Percentiles rank a stretch among this genome's conserved stretches.
These are phyloP conservation scores for Platalea minor DNA, from an alignment of 2,797 vertebrate species.

Conservation along the genomic window DNA sequence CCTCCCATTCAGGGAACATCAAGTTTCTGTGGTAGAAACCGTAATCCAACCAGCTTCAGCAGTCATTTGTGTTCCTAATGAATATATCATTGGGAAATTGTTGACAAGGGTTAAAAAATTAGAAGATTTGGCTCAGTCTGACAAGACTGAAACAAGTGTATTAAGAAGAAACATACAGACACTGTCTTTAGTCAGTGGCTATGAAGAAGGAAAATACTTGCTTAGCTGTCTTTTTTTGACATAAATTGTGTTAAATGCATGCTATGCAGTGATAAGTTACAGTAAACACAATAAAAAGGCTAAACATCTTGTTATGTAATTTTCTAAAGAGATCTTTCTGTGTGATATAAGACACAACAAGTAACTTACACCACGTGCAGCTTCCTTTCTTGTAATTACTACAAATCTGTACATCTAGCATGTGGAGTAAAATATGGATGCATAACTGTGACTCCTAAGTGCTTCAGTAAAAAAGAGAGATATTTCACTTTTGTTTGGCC, in stretches of 20 bases:
- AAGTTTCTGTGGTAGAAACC: neutral
- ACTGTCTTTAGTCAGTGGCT: neutral
- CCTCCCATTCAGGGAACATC: neutral
- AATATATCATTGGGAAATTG: neutral
- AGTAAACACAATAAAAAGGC: neutral
- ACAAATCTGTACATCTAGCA: neutral
- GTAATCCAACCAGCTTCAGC: neutral
- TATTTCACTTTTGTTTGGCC: neutral
- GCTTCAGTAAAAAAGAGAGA: neutral
- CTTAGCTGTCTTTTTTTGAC: neutral
- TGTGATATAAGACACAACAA: neutral
- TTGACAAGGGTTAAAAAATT: neutral
- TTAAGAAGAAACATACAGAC: neutral
- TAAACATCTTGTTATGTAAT: neutral
- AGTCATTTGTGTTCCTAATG: neutral
- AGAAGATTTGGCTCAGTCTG: neutral
- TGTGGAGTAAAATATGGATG: neutral
- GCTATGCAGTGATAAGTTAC: neutral
- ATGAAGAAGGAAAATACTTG: constrained; percentile 17
- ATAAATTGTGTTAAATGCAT: neutral
- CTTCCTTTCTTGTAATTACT: neutral
- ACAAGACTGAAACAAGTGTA: neutral
- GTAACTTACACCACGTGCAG: neutral
- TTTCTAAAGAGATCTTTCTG: neutral
- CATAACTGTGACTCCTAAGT: neutral